These are phyloP conservation scores for Atrichornis clamosus DNA, from an alignment of 2,113 vertebrate genomes.

Conservation along the genomic window DNA sequence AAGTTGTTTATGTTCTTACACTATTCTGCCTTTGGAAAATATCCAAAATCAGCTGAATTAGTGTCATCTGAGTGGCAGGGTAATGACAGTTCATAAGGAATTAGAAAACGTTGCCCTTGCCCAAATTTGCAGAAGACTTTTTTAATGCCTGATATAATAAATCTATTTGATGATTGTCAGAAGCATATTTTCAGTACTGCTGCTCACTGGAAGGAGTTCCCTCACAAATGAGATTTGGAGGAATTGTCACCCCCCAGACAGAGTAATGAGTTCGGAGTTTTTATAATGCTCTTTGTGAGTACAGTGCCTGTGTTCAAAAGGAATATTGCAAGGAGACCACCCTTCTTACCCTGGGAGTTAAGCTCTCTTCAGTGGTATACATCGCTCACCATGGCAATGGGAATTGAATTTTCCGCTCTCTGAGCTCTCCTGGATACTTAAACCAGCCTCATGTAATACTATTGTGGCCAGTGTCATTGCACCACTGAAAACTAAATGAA, in stretches of 20 bases:
- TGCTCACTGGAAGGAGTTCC: neutral
- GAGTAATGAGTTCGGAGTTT: conserved; percentile 14
- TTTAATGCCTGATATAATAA: neutral
- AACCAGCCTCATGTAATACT: conserved; percentile 61
- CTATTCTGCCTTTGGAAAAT: neutral
- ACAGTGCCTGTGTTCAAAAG: conserved; percentile 13
- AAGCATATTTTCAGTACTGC: neutral
- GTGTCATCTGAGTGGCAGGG: neutral
- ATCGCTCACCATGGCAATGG: conserved; percentile 70
- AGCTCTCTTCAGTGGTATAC: neutral
- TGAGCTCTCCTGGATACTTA: conserved; percentile 55
- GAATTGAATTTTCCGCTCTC: conserved; percentile 69
- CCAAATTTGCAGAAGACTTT: neutral
- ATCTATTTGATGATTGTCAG: neutral
- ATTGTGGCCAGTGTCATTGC: conserved; percentile 53
- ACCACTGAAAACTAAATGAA: conserved; percentile 64
- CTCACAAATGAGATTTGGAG: neutral
- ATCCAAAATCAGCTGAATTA: neutral
- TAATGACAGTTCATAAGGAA: neutral
- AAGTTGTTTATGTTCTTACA: neutral
- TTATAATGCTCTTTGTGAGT: conserved; percentile 23
- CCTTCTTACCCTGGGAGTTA: conserved; percentile 23
- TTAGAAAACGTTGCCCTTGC: neutral
- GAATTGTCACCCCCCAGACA: neutral
- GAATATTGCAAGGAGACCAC: conserved; percentile 34